Evolutionary conservation across 1,140 invertebrate genomes (phyloP), one percentile per base, ranked within the genome.

Genomic region (Drosophila littoralis): DNA sequence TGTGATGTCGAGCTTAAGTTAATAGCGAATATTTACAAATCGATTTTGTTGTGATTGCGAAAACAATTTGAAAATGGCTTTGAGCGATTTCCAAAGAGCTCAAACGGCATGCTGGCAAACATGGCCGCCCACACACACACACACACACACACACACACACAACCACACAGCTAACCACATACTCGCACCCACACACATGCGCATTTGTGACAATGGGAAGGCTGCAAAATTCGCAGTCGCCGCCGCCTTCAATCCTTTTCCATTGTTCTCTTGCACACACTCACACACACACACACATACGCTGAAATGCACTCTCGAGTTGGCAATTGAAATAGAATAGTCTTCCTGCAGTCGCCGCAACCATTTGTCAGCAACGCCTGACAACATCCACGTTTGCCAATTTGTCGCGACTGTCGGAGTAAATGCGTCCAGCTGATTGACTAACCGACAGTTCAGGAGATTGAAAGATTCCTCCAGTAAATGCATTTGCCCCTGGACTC

Each of bases 1-100:
- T 46, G 52, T 57, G 51, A 36, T 72, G 68, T 71, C 59, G 38
- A 75, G 67, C 68, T 75, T 65, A 71, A 65, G 67, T 75, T 71
- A 71, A 75, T 75, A 65, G 69, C 74, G 68, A 72, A 69, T 72
- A 75, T 80, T 81, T 79, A 70, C 75, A 75, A 86, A 86, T 86
- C 82, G 82, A 86, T 86, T 86, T 86, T 77, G 75, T 82, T 71
- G 66, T 77, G 79, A 88, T 88, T 86, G 79, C 61, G 76, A 74
- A 86, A 86, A 86, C 83, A 86, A 86, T 86, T 86, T 86, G 78
- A 79, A 82, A 88, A 86, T 86, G 59, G 83, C 83, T 86, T 86
- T 88, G 83, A 82, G 83, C 83, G 60, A 86, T 82, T 79, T 81
- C 48, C 68, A 79, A 73, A 60, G 75, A 81, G 79, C 64, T 76